Percentiles rank a stretch among this genome's conserved stretches.
These are phyloP conservation scores for Sisyra terminalis DNA, from an alignment of 2,888 invertebrate species.

Conservation along the genomic window DNA sequence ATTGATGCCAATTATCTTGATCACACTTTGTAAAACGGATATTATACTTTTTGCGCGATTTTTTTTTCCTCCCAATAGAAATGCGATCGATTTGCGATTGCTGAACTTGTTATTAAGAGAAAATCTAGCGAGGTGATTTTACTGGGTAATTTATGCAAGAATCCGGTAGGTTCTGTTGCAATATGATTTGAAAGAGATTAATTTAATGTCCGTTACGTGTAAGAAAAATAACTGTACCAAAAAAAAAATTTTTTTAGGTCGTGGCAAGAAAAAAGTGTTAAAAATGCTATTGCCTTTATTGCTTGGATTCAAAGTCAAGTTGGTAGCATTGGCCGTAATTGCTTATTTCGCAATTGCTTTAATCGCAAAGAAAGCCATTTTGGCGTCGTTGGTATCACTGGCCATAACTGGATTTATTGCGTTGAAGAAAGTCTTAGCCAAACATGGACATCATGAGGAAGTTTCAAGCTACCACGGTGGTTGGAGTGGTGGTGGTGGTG, in stretches of 20 bases:
- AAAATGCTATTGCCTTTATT: conserved; percentile 37
- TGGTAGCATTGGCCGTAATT: conserved; percentile 34
- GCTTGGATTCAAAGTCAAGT: conserved; percentile 39
- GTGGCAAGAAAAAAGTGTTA: conserved; percentile 36
- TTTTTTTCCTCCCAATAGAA: no score
- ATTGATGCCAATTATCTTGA: no score
- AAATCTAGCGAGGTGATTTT: no score
- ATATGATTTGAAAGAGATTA: no score
- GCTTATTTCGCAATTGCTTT: conserved; percentile 38
- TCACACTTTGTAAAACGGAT: no score
- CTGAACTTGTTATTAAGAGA: no score
- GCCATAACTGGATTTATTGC: conserved; percentile 35
- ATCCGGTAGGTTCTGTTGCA: no score
- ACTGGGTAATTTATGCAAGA: no score
- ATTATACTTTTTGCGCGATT: no score
- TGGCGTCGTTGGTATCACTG: conserved; percentile 39
- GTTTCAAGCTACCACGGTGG: conserved; percentile 7
- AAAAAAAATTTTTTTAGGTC: conserved; percentile 22
- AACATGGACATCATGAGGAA: not conserved
- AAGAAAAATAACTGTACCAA: no score
- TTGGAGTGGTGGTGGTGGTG: conserved; percentile 17
- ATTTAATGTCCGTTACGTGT: no score
- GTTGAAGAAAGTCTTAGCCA: conserved; percentile 10
- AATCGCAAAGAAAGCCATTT: conserved; percentile 45
- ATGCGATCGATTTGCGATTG: no score